Percentiles rank a stretch among this genome's conserved stretches.
These are phyloP conservation scores for Eurystomus glaucurus DNA, from an alignment of 2,797 vertebrate species.

Conservation along the genomic window DNA sequence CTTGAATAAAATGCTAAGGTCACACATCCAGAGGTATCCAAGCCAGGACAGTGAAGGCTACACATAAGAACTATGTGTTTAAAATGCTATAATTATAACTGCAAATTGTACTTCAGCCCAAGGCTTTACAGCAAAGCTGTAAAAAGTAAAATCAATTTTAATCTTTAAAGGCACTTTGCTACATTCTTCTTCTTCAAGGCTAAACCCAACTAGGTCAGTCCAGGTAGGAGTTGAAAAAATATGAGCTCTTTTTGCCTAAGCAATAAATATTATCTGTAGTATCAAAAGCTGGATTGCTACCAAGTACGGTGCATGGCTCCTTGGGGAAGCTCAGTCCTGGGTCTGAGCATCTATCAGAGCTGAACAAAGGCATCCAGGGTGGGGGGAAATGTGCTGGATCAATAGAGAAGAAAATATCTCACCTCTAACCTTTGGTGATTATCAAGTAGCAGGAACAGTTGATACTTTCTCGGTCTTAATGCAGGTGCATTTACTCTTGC, in stretches of 20 bases:
- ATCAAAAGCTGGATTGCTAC: slow-evolving; percentile 25
- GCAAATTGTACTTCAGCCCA: slow-evolving; percentile 48
- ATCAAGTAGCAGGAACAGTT: not conserved
- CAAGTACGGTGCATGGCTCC: not conserved
- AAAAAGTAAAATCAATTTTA: slow-evolving; percentile 65
- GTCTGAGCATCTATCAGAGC: not conserved
- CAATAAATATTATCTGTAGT: slow-evolving; percentile 25
- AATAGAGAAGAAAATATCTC: not conserved
- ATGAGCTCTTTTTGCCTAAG: not conserved
- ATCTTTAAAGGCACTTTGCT: slow-evolving; percentile 60
- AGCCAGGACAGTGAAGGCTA: slow-evolving; percentile 21
- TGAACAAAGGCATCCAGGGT: not conserved
- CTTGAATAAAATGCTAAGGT: slow-evolving; percentile 29
- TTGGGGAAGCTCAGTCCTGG: not conserved
- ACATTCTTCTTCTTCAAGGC: slow-evolving; percentile 43
- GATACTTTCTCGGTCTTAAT: not conserved
- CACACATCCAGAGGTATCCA: not conserved
- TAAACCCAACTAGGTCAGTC: slow-evolving; percentile 45
- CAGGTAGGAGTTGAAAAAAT: slow-evolving; percentile 42
- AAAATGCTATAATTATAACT: slow-evolving; percentile 56
- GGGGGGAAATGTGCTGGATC: not conserved
- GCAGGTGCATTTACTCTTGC: not conserved
- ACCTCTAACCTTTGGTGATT: not conserved
- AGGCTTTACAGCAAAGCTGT: slow-evolving; percentile 60
- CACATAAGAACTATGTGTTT: slow-evolving; percentile 45